These are phyloP conservation scores for Apis cerana DNA, from an alignment of 1,140 invertebrate genomes.

Conservation along the genomic window DNA sequence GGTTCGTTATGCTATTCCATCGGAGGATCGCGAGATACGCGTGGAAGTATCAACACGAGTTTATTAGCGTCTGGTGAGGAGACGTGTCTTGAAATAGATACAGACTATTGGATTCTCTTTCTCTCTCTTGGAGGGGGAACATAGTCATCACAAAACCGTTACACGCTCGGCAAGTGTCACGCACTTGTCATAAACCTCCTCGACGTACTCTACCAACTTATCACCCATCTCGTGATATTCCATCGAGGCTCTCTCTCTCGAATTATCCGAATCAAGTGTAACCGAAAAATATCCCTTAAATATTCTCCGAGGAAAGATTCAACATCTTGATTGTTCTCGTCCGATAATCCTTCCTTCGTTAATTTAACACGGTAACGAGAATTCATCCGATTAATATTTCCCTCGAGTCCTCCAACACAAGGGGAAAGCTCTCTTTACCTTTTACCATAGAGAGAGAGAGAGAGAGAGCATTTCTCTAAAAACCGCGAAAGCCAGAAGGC, in stretches of 20 bases:
- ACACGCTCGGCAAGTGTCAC: constrained; percentile 34
- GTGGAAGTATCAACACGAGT: constrained; percentile 55
- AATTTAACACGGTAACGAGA: neutral
- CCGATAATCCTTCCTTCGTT: too few species aligned
- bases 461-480: neutral
- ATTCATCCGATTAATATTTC: neutral
- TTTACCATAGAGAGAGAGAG: too few species aligned
- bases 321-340: neutral
- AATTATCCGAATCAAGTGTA: neutral
- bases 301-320: neutral
- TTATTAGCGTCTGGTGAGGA: constrained; percentile 51
- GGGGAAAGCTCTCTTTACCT: neutral
- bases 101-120: constrained; percentile 47
- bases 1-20: constrained; percentile 1
- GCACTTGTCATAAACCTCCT: constrained; percentile 35
- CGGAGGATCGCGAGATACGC: constrained; percentile 37
- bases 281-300: neutral
- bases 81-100: constrained; percentile 48
- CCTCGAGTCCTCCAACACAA: neutral
- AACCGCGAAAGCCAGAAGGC: neutral
- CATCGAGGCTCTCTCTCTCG: neutral
- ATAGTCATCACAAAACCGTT: constrained; percentile 55
- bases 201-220: constrained; percentile 22
- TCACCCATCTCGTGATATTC: neutral
- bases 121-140: constrained; percentile 7